Percentiles rank a stretch among this genome's conserved stretches.
phyloP scores from a whole-genome alignment of 2,113 vertebrate genomes.

The Proteles cristata region DNA sequence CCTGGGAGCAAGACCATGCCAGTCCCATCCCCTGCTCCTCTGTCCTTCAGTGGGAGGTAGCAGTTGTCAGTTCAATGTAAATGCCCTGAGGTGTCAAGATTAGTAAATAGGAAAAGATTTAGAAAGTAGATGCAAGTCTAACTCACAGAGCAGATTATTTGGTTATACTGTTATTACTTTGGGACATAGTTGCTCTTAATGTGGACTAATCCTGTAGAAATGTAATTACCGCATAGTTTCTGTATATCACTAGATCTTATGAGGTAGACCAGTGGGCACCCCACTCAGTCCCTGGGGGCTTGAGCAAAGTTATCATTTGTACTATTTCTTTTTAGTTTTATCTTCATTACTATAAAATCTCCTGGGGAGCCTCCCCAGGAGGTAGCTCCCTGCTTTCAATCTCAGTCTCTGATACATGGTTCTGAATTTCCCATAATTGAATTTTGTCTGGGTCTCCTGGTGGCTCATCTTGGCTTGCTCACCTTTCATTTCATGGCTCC shows the following conservation, averaged over 20 bases:
- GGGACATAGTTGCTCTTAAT: slow-evolving; percentile 45
- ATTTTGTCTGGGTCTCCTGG: not conserved
- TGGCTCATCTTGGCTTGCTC: not conserved
- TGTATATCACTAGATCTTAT: not conserved
- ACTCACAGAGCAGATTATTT: not conserved
- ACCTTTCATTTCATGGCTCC: not conserved
- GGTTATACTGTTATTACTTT: slow-evolving; percentile 20
- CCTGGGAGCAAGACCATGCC: not conserved
- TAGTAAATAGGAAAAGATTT: slow-evolving; percentile 43
- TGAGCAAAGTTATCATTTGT: not conserved
- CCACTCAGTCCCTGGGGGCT: not conserved
- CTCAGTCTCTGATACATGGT: slow-evolving; percentile 62
- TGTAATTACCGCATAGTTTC: slow-evolving; percentile 41
- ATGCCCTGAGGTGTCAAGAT: slow-evolving; percentile 9
- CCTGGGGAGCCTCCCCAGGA: slow-evolving; percentile 17
- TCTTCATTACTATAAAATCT: slow-evolving; percentile 52
- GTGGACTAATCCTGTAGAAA: slow-evolving; percentile 48
- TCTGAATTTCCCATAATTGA: slow-evolving; percentile 52
- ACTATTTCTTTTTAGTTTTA: slow-evolving; percentile 49
- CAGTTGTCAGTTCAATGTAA: not conserved
- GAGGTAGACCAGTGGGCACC: not conserved
- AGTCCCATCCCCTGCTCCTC: not conserved
- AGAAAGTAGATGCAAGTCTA: not conserved
- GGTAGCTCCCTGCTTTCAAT: slow-evolving; percentile 38
- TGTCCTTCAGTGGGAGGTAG: not conserved